Evolutionary conservation across 2,797 vertebrate genomes (phyloP), one percentile per base, ranked within the genome.

Genomic region (Sebastes minor): DNA sequence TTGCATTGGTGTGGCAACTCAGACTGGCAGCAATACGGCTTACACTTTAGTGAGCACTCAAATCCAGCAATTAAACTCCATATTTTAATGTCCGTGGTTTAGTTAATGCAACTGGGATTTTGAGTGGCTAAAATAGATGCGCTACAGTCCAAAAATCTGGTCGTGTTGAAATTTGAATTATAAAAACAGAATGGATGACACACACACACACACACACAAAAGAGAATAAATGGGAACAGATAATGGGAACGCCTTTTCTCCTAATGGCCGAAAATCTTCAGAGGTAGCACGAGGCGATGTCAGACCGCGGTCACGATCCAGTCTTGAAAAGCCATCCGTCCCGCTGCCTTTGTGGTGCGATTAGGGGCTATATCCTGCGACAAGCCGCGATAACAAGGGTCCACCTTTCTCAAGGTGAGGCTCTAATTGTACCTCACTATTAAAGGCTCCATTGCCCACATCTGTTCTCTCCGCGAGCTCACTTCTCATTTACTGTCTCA

Each of bases 381-480:
- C 89, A 86, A 74, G 81, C 83, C 20, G 27, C 16, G 80, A 86
- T 89, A 91, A 91, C 87, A 83, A 75, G 78, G 53, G 78, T 82
- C 83, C 88, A 62, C 80, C 80, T 82, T 85, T 69, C 83, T 87
- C 82, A 91, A 88, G 87, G 86, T 86, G 84, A 90, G 63, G 56
- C 74, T 82, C 83, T 93, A 91, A 93, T 93, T 91, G 91, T 81
- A 61, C 46, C 61, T 72, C 22, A n/a, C 78, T 52, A 86, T 91
- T 86, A 92, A 87, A 86, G 71, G 67, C 81, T 69, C 59, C 63
- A 88, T 88, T 32, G 13, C 61, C 69, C 84, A 87, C 89, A 90
- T 82, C 83, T 85, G 82, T 81, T 90, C 81, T 28, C 68, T 77
- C 69, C 12, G 7, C 1, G 5, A 74, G 76, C 69, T 66, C 55